Evolutionary conservation across 2,888 invertebrate species (phyloP).

Genomic region (Thereva nobilitata): DNA sequence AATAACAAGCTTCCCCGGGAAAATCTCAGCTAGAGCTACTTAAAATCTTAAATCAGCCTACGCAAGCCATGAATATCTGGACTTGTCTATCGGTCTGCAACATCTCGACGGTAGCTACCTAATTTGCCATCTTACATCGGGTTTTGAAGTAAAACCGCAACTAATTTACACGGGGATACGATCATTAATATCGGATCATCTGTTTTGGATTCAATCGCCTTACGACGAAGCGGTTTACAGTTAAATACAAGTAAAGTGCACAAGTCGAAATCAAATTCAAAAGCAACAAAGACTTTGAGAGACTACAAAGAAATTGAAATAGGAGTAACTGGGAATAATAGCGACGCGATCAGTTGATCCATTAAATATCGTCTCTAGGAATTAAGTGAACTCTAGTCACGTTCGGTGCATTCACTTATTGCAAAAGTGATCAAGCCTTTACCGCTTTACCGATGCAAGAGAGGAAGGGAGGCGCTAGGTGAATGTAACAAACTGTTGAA

Average conservation of each 20-base stretch:
- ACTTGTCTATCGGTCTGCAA: too few relatives aligned
- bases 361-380: neutral
- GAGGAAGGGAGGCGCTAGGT: neutral
- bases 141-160: conserved; percentile 4
- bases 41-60: too few relatives aligned
- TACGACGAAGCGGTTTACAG: conserved; percentile 20
- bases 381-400: conserved; percentile 29
- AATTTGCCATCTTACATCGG: conserved; percentile 11
- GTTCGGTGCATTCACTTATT: conserved; percentile 31
- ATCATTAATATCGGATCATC: conserved; percentile 26
- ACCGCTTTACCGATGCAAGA: conserved; percentile 1
- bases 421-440: conserved; percentile 25
- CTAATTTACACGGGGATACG: conserved; percentile 12
- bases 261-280: conserved; percentile 7
- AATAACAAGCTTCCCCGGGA: too few relatives aligned
- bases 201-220: conserved; percentile 5
- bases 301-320: neutral
- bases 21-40: too few relatives aligned
- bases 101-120: neutral
- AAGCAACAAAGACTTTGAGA: conserved; percentile 8
- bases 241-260: conserved; percentile 27
- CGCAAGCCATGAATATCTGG: too few relatives aligned
- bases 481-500: too few relatives aligned
- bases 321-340: conserved; percentile 9
- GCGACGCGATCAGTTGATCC: conserved; percentile 2